phyloP scores from a whole-genome alignment of 1,140 invertebrate genomes.

The Harlomillsia oculata region DNA sequence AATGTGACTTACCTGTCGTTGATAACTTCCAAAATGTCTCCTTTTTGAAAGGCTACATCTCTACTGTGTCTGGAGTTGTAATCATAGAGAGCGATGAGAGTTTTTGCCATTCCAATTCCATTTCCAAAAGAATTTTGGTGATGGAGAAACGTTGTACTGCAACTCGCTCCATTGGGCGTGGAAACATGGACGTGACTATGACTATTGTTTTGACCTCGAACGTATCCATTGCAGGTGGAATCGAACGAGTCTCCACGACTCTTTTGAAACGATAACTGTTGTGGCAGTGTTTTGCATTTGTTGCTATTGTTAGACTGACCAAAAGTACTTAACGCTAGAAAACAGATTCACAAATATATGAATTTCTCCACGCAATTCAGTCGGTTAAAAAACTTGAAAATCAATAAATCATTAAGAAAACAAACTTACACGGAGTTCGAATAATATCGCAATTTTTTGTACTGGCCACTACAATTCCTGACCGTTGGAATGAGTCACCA shows the following conservation, averaged over 20 bases:
- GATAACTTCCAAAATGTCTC: conserved; percentile 78
- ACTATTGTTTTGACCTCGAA: conserved; percentile 11
- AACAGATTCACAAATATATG: background rate
- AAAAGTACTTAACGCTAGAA: conserved; percentile 33
- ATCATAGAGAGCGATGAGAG: conserved; percentile 82
- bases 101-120: conserved; percentile 41
- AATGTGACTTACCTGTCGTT: conserved; percentile 59
- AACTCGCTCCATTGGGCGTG: conserved; percentile 31
- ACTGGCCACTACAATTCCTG: conserved; percentile 30
- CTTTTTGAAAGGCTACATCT: conserved; percentile 84
- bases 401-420: background rate
- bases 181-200: conserved; percentile 23
- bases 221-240: conserved; percentile 22
- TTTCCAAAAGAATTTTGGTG: conserved; percentile 9
- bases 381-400: background rate
- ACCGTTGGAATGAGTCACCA: conserved; percentile 31
- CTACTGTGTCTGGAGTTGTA: conserved; percentile 80
- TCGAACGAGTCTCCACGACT: conserved; percentile 32
- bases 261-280: conserved; percentile 35
- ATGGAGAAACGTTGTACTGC: conserved; percentile 22
- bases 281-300: conserved; percentile 35
- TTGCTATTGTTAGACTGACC: conserved; percentile 28
- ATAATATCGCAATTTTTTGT: conserved; percentile 37
- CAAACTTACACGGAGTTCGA: conserved; percentile 33
- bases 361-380: background rate